Percentiles rank a stretch among this genome's conserved stretches.
These are phyloP conservation scores for Telmatochromis brichardi DNA, from an alignment of 2,113 vertebrate species.

Conservation along the genomic window DNA sequence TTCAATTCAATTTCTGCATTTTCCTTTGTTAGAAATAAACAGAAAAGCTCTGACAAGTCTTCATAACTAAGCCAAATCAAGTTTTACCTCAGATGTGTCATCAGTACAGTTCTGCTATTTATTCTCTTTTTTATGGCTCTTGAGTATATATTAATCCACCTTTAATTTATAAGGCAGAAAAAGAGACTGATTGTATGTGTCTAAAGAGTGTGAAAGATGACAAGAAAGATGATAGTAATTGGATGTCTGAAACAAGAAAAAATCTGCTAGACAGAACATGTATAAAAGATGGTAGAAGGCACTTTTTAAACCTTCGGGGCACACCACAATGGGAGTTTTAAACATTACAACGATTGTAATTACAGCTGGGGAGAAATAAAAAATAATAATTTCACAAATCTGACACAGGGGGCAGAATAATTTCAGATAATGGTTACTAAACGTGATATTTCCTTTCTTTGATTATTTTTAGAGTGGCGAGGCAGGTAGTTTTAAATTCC, in stretches of 20 bases:
- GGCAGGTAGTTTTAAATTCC: not conserved
- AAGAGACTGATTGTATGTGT: not conserved
- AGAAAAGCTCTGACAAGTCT: not conserved
- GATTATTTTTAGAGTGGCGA: not conserved
- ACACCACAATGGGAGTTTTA: not conserved
- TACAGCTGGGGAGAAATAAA: not conserved
- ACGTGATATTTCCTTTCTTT: not conserved
- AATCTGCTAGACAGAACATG: not conserved
- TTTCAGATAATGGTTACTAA: slow-evolving; percentile 1
- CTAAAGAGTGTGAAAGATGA: not conserved
- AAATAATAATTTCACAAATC: not conserved
- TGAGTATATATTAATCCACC: not conserved
- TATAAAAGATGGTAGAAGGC: not conserved
- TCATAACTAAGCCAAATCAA: not conserved
- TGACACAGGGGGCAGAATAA: not conserved
- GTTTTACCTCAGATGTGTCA: not conserved
- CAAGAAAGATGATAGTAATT: not conserved
- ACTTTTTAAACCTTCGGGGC: not conserved
- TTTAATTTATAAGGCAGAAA: not conserved
- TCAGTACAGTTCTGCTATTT: not conserved
- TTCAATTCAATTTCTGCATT: not conserved
- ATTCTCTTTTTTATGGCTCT: not conserved
- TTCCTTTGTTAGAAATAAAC: not conserved
- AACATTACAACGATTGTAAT: not conserved
- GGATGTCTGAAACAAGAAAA: not conserved